phyloP scores from a whole-genome alignment of 2,888 invertebrate genomes.

The Hirtodrosophila trivittata region DNA sequence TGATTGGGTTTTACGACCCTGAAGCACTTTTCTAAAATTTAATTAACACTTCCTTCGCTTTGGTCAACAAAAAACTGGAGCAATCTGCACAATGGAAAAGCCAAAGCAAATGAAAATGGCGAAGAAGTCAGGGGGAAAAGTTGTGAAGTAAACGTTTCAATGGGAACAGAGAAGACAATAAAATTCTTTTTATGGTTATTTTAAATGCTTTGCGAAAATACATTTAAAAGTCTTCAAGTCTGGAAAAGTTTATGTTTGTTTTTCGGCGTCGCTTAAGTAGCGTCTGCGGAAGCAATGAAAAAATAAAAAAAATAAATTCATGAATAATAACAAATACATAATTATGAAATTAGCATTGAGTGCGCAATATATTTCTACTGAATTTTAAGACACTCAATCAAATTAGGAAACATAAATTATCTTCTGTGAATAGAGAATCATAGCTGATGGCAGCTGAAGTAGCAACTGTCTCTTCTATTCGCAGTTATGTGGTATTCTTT shows the following conservation, averaged over 20 bases:
- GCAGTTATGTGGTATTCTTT: too few species aligned
- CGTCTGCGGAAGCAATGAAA: constrained; percentile 30
- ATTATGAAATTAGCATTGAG: constrained; percentile 46
- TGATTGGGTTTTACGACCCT: neutral
- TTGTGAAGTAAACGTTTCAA: constrained; percentile 29
- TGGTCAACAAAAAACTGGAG: constrained; percentile 32
- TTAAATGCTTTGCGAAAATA: constrained; percentile 62
- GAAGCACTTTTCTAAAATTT: constrained; percentile 49
- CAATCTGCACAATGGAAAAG: too few species aligned
- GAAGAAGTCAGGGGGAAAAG: constrained; percentile 5
- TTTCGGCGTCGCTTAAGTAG: constrained; percentile 26
- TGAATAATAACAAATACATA: constrained; percentile 60
- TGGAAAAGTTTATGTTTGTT: constrained; percentile 37
- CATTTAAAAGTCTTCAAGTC: constrained; percentile 68
- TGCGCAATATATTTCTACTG: neutral
- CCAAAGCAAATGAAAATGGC: constrained; percentile 29
- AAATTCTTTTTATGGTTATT: constrained; percentile 7
- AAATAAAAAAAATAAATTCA: constrained; percentile 42
- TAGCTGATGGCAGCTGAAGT: too few species aligned
- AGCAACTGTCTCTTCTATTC: too few species aligned
- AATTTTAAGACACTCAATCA: too few species aligned
- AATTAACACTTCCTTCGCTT: constrained; percentile 56
- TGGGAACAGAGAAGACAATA: constrained; percentile 6
- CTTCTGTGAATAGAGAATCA: too few species aligned
- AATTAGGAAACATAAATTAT: too few species aligned